Evolutionary conservation across 2,888 invertebrate genomes (phyloP), one percentile per base, ranked within the genome.

Genomic region (Euproctis similis): DNA sequence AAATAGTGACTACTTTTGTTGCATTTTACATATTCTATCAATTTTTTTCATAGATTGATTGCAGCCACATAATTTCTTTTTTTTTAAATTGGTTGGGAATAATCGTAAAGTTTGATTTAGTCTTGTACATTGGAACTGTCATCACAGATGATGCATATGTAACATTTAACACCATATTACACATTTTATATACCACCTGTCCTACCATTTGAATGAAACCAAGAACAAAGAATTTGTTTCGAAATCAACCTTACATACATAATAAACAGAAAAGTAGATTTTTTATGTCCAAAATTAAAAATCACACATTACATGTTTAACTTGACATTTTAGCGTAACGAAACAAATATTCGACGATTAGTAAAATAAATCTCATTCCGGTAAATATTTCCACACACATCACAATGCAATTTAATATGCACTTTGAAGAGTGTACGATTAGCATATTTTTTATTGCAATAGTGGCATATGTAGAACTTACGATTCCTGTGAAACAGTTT

Each of bases 1-100:
- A 77, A 36, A 36, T 69, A 77, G 40, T 81, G 81, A 59, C 80
- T 77, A 80, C 34, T 81, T 80, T 31, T 82, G 82, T 8, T 74
- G 67, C 0, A 80, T 26, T 74, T 80, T 76, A 3, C 59, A 0
- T 59, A 63, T 41, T 82, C 78, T 67, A 7, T 55, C 56, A 56
- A 77, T 81, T 24, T 71, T 71, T 14, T 59, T 59, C 20, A 61
- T 45, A 27, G 80, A 81, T 22, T 76, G 71, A 24, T 81, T 73
- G 20, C 81, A 82, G 34, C 73, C 72, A 26, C 72, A 24, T 64
- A 72, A 20, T 78, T n/a, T n/a, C 73, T 41, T 66, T 68, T 9
- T n/a, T n/a, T n/a, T n/a, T n/a, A 0, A 59, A 41, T 12, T 76
- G 52, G 26, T 80, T 0, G 76, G 74, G n/a, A 80, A 48, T 1